phyloP scores from a whole-genome alignment of 2,888 invertebrate species.

The Drosophila cyrtoloma region DNA sequence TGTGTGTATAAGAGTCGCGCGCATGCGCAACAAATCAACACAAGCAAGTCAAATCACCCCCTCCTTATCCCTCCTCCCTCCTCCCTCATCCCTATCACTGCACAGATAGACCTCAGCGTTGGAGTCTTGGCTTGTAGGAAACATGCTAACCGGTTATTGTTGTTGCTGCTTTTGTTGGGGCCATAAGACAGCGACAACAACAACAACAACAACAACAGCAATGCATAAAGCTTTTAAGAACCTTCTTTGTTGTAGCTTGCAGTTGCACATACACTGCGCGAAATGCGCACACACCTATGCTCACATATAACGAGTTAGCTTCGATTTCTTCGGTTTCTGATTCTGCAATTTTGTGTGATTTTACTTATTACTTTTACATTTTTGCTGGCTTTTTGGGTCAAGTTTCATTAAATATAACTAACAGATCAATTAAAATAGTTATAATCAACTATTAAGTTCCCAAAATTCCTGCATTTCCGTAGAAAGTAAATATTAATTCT shows the following conservation, averaged over 20 bases:
- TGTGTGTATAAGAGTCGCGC: conserved; percentile 39
- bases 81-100: neutral
- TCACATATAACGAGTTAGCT: no score
- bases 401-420: neutral
- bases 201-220: conserved; percentile 51
- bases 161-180: conserved; percentile 27
- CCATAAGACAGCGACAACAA: conserved; percentile 50
- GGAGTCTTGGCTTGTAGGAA: conserved; percentile 56
- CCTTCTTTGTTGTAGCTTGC: conserved; percentile 74
- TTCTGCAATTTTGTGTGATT: neutral
- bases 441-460: neutral
- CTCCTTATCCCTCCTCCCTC: neutral
- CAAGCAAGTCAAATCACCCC: conserved; percentile 44
- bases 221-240: conserved; percentile 77
- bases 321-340: neutral
- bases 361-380: neutral
- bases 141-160: conserved; percentile 68
- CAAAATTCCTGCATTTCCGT: neutral
- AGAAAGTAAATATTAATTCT: neutral
- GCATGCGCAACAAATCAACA: conserved; percentile 78
- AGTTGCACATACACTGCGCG: conserved; percentile 47
- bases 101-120: conserved; percentile 11
- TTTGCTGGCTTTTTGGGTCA: neutral
- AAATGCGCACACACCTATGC: conserved; percentile 11
- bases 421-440: neutral